phyloP scores from a whole-genome alignment of 2,888 invertebrate genomes.

The Drosophila vallismaia region DNA sequence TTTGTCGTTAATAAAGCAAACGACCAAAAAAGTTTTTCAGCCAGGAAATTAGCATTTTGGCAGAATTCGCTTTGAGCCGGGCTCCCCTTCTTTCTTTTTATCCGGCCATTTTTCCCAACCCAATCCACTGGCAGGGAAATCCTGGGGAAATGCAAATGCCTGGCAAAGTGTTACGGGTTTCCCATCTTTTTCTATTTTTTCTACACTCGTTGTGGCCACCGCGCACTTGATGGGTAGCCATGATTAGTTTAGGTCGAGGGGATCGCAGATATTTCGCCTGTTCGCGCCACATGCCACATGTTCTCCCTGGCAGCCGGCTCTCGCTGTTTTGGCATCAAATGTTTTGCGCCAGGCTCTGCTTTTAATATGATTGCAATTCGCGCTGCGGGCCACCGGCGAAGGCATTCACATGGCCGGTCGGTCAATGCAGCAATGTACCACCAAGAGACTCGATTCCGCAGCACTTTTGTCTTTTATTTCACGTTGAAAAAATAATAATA shows the following conservation, averaged over 20 bases:
- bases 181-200: neutral
- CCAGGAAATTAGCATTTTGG: conserved; percentile 60
- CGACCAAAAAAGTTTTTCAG: conserved; percentile 56
- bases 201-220: conserved; percentile 3
- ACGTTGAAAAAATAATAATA: neutral
- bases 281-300: conserved; percentile 50
- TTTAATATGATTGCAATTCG: conserved; percentile 79
- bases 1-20: conserved; percentile 61
- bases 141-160: conserved; percentile 38
- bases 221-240: conserved; percentile 40
- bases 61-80: conserved; percentile 29
- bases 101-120: neutral
- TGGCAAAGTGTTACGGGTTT: conserved; percentile 49
- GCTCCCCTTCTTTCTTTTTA: neutral
- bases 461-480: neutral
- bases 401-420: conserved; percentile 46
- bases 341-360: conserved; percentile 51
- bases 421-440: conserved; percentile 39
- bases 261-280: conserved; percentile 41
- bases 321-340: conserved; percentile 43
- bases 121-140: neutral
- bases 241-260: conserved; percentile 59
- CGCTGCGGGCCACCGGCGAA: conserved; percentile 37
- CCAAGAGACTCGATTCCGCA: neutral
- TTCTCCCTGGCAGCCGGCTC: conserved; percentile 15